Base-by-base conservation (phyloP, 2,113 vertebrate species). In the Globicephala melas region DNA sequence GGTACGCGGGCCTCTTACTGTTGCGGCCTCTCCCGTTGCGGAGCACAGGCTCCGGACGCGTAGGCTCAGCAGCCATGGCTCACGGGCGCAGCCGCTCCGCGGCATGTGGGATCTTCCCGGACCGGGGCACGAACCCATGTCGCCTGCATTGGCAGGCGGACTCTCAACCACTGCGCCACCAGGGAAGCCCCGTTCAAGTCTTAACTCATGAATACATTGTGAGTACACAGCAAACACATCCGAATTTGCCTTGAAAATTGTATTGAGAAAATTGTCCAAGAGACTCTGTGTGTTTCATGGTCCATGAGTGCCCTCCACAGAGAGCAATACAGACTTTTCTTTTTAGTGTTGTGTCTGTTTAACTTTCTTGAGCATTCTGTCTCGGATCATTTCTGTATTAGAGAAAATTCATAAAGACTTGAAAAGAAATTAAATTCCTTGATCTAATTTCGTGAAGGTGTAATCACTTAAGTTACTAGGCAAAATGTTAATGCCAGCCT, bases 261-360 rank as follows among this genome's bases (percentile, higher is more conserved):
- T 50, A 50, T 20, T n/a, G 47, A 95, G 26, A 94, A 44, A 79
- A 55, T 55, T 77, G 65, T 13, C 26, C 14, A 11, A 38, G 55
- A 81, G 89, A 90, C 2, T 2, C 17, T 41, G 8, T 67, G 44
- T 74, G 55, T 96, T 80, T 95, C 68, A 94, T 92, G 84, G 92
- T 96, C 83, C 94, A 1, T 92, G 96, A 98, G 97, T 96, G 97
- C 98, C 99, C 98, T 95, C 98, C 95, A 97, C 97, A 98, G 98
- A 98, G 92, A 63, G 26, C 81, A 98, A 76, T 21, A 77, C 0
- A 96, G 55, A 98, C 83, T 91, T 28, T 81, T 98, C 55, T 71
- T 97, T 71, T 95, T 96, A 68, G 33, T 89, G n/a, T 26, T 70
- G 6, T 12, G 79, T 83, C 73, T 94, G 26, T 83, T 97, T 95